These are phyloP conservation scores for Acanthoscelides obtectus DNA, from an alignment of 2,888 invertebrate genomes.

Conservation along the genomic window DNA sequence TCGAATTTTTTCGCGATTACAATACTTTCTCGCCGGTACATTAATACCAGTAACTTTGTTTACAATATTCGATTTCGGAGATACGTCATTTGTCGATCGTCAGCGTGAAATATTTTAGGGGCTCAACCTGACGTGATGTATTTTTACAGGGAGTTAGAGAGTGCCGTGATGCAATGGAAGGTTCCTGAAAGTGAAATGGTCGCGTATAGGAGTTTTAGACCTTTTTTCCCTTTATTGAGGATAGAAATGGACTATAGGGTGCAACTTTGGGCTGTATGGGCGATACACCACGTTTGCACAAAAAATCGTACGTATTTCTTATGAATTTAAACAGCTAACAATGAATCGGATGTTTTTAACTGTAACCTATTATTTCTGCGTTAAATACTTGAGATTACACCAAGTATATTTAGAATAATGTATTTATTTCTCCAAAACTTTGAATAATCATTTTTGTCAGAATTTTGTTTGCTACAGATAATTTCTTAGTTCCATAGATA, in stretches of 20 bases:
- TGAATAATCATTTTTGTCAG: background rate
- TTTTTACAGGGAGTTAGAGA: constrained; percentile 50
- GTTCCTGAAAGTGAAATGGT: constrained; percentile 72
- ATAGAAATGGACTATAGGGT: constrained; percentile 59
- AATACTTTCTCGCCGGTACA: too few species aligned
- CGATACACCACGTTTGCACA: constrained; percentile 72
- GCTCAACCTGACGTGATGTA: too few species aligned
- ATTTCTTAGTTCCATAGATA: too few species aligned
- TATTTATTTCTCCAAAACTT: too few species aligned
- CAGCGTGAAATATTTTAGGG: too few species aligned
- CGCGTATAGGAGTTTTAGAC: constrained; percentile 65
- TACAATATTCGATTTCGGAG: too few species aligned
- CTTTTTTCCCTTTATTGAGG: constrained; percentile 63
- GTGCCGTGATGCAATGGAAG: constrained; percentile 60
- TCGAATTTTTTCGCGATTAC: too few species aligned
- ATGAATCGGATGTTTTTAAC: background rate
- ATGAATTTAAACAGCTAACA: background rate
- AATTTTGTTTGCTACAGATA: too few species aligned
- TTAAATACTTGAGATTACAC: too few species aligned
- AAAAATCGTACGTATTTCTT: constrained; percentile 57
- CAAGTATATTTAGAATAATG: too few species aligned
- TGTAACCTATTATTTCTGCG: background rate
- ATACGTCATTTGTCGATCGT: too few species aligned
- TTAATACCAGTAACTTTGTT: too few species aligned
- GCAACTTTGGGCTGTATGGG: constrained; percentile 76